Percentiles rank a stretch among this genome's conserved stretches.
Evolutionary conservation across 2,113 vertebrate species (phyloP).

Genomic region (Platysternon megacephalum): DNA sequence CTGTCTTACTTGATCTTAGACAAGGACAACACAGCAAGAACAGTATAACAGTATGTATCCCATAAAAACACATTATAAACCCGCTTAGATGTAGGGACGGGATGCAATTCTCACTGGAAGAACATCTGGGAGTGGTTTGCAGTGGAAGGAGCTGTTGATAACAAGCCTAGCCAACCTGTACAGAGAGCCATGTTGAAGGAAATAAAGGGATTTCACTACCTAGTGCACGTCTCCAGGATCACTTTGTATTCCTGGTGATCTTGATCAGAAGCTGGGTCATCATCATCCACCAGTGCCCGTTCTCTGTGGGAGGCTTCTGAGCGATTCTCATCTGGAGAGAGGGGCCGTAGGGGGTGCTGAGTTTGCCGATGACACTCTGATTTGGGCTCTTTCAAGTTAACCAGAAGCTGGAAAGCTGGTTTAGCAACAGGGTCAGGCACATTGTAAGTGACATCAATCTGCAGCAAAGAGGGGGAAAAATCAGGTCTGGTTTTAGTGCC

Average conservation of each 20-base stretch:
- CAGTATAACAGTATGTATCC: accelerated
- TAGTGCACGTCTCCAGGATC: slow-evolving; percentile 89
- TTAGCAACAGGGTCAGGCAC: slow-evolving; percentile 91
- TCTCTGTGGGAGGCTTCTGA: slow-evolving; percentile 78
- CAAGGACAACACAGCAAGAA: accelerated
- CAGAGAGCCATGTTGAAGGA: background rate
- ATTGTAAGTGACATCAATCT: slow-evolving; percentile 94
- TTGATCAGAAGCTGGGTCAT: slow-evolving; percentile 88
- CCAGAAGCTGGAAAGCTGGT: slow-evolving; percentile 91
- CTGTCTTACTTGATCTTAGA: background rate
- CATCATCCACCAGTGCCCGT: slow-evolving; percentile 82
- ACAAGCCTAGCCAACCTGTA: accelerated
- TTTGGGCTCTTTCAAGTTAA: slow-evolving; percentile 87
- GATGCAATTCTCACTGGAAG: background rate
- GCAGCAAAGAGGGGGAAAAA: background rate
- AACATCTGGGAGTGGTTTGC: background rate
- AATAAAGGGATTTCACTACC: slow-evolving; percentile 70
- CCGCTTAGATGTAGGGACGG: background rate
- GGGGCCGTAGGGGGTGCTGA: slow-evolving; percentile 23
- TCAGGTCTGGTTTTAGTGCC: background rate
- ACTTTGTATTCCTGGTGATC: slow-evolving; percentile 89
- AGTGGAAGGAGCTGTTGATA: background rate
- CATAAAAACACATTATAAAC: background rate
- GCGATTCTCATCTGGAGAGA: slow-evolving; percentile 73
- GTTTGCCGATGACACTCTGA: slow-evolving; percentile 66